Percentiles rank a stretch among this genome's conserved stretches.
These are phyloP conservation scores for Ormyrus thymus DNA, from an alignment of 2,888 invertebrate genomes.

Conservation along the genomic window DNA sequence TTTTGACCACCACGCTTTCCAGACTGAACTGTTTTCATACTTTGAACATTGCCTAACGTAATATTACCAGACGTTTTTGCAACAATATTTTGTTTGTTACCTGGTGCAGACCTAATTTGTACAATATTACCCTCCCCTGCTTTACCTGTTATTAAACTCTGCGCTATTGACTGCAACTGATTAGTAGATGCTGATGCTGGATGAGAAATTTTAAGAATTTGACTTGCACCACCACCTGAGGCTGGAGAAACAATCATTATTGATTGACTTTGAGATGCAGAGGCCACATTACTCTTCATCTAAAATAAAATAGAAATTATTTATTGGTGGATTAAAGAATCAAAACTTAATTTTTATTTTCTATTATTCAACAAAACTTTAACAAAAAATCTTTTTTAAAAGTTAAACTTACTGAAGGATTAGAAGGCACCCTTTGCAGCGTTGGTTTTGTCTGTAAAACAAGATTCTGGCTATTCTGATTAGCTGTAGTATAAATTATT, in stretches of 20 bases:
- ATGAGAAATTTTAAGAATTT: slow-evolving; percentile 74
- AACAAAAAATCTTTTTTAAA: background rate
- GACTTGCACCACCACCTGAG: slow-evolving; percentile 71
- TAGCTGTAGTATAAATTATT: slow-evolving; percentile 68
- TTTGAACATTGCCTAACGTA: slow-evolving; percentile 68
- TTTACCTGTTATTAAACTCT: slow-evolving; percentile 73
- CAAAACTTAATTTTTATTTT: background rate
- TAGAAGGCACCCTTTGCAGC: slow-evolving; percentile 68
- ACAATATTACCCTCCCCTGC: slow-evolving; percentile 73
- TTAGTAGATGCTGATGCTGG: slow-evolving; percentile 70
- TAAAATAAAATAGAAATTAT: slow-evolving; percentile 53
- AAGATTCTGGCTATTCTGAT: slow-evolving; percentile 68
- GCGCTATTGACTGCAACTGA: slow-evolving; percentile 72
- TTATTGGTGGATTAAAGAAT: background rate
- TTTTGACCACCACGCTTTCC: slow-evolving; percentile 74
- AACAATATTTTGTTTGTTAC: slow-evolving; percentile 67
- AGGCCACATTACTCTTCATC: slow-evolving; percentile 67
- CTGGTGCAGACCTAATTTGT: slow-evolving; percentile 69
- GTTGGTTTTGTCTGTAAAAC: slow-evolving; percentile 73
- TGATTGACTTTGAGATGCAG: slow-evolving; percentile 70
- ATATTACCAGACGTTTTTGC: slow-evolving; percentile 69
- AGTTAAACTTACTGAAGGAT: slow-evolving; percentile 60
- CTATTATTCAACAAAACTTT: background rate
- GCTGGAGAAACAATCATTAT: slow-evolving; percentile 73
- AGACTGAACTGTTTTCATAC: slow-evolving; percentile 67